These are phyloP conservation scores for Epinephelus malabaricus DNA, from an alignment of 2,797 vertebrate genomes.

Conservation along the genomic window DNA sequence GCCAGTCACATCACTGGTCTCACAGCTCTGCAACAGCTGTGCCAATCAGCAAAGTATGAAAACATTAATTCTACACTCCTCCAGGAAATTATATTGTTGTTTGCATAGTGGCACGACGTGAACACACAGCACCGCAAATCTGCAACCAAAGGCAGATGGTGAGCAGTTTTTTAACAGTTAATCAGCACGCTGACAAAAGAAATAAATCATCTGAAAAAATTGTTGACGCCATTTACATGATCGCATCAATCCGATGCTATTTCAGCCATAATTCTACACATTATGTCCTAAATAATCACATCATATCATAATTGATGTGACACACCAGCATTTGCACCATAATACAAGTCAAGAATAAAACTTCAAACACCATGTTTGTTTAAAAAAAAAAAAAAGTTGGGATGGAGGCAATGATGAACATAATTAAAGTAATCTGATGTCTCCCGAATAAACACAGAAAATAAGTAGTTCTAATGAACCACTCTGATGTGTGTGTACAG, in stretches of 20 bases:
- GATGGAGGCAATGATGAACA: background rate
- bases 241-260: background rate
- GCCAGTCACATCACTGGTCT: background rate
- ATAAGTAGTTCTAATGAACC: background rate
- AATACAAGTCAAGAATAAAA: background rate
- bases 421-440: background rate
- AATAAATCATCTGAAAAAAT: background rate
- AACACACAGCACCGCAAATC: background rate
- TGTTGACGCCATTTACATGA: background rate
- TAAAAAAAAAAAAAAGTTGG: background rate
- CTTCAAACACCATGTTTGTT: background rate
- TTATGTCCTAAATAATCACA: constrained; percentile 19
- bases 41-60: background rate
- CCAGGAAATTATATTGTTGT: constrained; percentile 7
- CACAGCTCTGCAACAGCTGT: constrained; percentile 8
- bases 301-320: background rate
- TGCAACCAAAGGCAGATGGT: constrained; percentile 7
- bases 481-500: background rate
- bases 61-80: background rate
- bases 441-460: background rate
- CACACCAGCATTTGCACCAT: background rate
- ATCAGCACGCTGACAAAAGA: background rate
- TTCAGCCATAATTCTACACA: background rate
- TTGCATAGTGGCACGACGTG: background rate
- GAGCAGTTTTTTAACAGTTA: background rate